Conservation (phyloP, 2,113 vertebrate genomes). For the Halichoeres trimaculatus region DNA sequence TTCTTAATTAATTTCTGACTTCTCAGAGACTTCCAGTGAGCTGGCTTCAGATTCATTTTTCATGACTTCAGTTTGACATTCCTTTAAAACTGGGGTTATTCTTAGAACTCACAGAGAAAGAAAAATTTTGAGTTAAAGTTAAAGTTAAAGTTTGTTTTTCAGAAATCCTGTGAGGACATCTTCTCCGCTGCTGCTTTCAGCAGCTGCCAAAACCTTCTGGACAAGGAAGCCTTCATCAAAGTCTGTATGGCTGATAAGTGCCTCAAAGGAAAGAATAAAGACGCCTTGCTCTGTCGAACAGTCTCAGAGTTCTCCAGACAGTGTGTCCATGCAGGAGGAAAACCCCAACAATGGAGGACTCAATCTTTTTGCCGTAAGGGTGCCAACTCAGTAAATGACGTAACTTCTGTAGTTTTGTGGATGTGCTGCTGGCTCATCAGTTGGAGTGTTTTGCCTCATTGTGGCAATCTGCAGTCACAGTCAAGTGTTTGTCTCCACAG, state of each 20-base stretch:
- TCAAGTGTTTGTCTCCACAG: conserved; percentile 71
- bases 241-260: conserved; percentile 88
- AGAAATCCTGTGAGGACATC: conserved; percentile 79
- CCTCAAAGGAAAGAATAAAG: conserved; percentile 25
- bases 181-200: conserved; percentile 79
- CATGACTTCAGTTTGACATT: no score
- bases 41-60: no score
- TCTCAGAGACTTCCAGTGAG: no score
- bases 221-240: conserved; percentile 81
- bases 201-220: conserved; percentile 81
- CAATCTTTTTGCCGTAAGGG: conserved; percentile 85
- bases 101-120: no score
- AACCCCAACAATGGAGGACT: conserved; percentile 87
- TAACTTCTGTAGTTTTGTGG: neutral
- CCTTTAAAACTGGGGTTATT: no score
- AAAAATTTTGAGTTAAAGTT: neutral
- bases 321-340: conserved; percentile 80
- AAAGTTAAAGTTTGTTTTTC: neutral
- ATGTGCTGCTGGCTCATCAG: neutral
- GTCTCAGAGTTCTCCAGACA: conserved; percentile 82
- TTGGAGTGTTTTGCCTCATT: neutral
- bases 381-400: neutral
- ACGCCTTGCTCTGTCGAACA: conserved; percentile 78
- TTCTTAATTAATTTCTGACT: no score
- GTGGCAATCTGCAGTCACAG: neutral